A percentile compares a stretch with the other conserved stretches of the same genome.
Conservation (phyloP, 2,888 invertebrate genomes). For the Meiosimyza decipiens region DNA sequence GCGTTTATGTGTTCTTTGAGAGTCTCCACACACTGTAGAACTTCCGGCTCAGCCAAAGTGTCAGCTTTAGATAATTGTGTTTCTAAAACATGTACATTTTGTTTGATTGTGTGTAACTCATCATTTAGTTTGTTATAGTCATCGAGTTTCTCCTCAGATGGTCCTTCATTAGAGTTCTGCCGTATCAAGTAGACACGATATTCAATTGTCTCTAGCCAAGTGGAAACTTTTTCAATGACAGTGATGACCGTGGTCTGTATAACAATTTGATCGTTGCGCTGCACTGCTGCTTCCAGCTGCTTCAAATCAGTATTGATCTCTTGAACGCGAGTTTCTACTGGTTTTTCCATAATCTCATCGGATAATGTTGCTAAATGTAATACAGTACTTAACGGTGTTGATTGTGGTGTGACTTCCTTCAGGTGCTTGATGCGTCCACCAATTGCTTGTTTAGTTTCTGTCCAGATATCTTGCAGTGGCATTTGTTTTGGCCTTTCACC, state of each 20-base stretch:
- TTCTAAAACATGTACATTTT: slow-evolving; percentile 75
- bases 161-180: slow-evolving; percentile 71
- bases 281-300: slow-evolving; percentile 69
- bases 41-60: slow-evolving; percentile 63
- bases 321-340: slow-evolving; percentile 69
- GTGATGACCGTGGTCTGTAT: slow-evolving; percentile 79
- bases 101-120: slow-evolving; percentile 75
- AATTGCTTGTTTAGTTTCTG: slow-evolving; percentile 69
- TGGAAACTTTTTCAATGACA: slow-evolving; percentile 83
- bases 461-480: slow-evolving; percentile 63
- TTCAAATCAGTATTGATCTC: slow-evolving; percentile 70
- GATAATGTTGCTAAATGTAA: slow-evolving; percentile 73
- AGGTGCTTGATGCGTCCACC: slow-evolving; percentile 70
- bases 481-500: slow-evolving; percentile 48
- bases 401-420: slow-evolving; percentile 68
- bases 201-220: slow-evolving; percentile 87
- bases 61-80: slow-evolving; percentile 69
- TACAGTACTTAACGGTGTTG: slow-evolving; percentile 72
- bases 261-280: slow-evolving; percentile 70
- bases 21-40: slow-evolving; percentile 71
- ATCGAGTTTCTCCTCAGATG: slow-evolving; percentile 72
- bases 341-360: slow-evolving; percentile 70
- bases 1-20: slow-evolving; percentile 77
- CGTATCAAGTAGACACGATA: slow-evolving; percentile 77
- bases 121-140: slow-evolving; percentile 74